Evolutionary conservation across 2,797 vertebrate species (phyloP).

Genomic region (Chrysocyon brachyurus): DNA sequence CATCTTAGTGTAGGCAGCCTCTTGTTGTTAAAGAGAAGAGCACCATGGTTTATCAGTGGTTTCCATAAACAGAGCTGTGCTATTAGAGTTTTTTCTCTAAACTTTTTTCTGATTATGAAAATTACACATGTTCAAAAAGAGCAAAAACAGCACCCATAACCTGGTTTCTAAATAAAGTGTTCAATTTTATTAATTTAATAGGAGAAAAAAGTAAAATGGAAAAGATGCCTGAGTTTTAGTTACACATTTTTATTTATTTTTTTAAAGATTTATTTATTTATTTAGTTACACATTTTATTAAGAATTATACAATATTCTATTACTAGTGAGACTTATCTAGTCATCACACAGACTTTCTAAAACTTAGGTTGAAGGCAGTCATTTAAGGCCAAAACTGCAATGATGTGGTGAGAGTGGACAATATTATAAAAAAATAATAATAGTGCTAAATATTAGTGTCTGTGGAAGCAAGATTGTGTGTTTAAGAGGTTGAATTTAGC

Average conservation of each 20-base stretch:
- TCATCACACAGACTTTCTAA: not conserved
- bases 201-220: constrained; percentile 34
- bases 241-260: not conserved
- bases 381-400: not conserved
- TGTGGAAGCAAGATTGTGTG: not conserved
- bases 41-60: not conserved
- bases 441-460: constrained; percentile 21
- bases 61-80: not conserved
- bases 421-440: not conserved
- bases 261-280: not conserved
- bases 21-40: not conserved
- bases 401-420: constrained; percentile 31
- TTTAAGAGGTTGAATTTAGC: not conserved
- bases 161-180: constrained; percentile 27
- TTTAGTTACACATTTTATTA: not conserved
- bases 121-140: not conserved
- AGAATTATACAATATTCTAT: not conserved
- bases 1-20: not conserved
- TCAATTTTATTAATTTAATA: constrained; percentile 5
- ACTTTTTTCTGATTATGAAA: constrained; percentile 52
- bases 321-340: not conserved
- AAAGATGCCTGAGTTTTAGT: constrained; percentile 24
- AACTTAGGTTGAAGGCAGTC: not conserved
- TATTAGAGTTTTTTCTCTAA: constrained; percentile 15
- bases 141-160: not conserved